phyloP scores from a whole-genome alignment of 2,113 vertebrate species.

The Peucedramus taeniatus region DNA sequence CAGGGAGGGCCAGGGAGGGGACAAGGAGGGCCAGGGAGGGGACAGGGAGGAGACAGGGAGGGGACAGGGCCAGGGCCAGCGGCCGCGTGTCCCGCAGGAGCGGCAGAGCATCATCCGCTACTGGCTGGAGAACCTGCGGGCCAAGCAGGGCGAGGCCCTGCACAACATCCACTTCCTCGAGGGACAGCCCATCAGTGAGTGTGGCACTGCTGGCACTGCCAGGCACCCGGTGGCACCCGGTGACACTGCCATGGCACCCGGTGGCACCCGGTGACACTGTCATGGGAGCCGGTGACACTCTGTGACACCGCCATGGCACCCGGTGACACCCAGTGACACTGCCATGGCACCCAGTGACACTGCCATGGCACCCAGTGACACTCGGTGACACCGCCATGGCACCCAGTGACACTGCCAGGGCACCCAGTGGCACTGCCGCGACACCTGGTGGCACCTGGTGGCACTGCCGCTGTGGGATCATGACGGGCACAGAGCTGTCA shows the following conservation, averaged over 20 bases:
- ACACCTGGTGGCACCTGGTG: neutral
- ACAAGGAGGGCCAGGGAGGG: neutral
- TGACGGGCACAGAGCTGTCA: too few relatives aligned
- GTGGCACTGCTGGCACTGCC: neutral
- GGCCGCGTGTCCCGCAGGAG: constrained; percentile 71
- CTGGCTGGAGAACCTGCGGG: constrained; percentile 95
- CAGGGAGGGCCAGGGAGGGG: neutral
- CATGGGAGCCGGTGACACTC: neutral
- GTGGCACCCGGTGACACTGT: neutral
- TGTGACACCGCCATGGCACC: neutral
- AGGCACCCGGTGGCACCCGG: fast-evolving
- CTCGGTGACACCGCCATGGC: neutral
- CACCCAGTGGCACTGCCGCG: neutral
- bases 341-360: neutral
- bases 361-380: neutral
- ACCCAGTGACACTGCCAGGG: too few relatives aligned
- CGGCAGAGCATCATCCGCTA: constrained; percentile 94
- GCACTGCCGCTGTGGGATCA: neutral
- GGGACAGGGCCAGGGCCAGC: neutral
- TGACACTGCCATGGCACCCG: fast-evolving
- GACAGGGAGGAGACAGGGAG: neutral
- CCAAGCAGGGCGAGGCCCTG: constrained; percentile 90
- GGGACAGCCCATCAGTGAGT: constrained; percentile 97
- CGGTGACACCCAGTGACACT: neutral
- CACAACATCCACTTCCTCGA: constrained; percentile 96